A percentile compares a stretch with the other conserved stretches of the same genome.
Evolutionary conservation across 2,797 vertebrate species (phyloP).

Genomic region (Spheniscus humboldti): DNA sequence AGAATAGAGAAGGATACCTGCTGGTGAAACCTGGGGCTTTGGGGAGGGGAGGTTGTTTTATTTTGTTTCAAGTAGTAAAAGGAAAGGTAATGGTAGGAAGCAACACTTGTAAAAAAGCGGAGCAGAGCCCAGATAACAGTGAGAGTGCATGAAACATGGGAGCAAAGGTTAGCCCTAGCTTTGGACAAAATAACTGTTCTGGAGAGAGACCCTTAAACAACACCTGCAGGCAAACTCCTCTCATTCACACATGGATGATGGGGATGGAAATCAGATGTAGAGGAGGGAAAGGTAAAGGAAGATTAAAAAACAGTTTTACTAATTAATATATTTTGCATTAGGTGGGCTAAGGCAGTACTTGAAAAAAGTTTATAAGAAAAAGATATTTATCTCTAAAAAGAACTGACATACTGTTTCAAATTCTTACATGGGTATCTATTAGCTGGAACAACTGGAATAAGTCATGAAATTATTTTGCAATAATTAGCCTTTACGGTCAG

Average conservation of each 20-base stretch:
- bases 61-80: neutral
- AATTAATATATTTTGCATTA: neutral
- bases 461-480: neutral
- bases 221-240: neutral
- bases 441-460: neutral
- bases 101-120: neutral
- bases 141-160: neutral
- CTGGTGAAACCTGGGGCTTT: neutral
- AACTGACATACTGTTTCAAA: neutral
- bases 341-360: neutral
- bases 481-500: neutral
- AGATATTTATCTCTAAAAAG: neutral
- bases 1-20: neutral
- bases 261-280: neutral
- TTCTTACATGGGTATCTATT: neutral
- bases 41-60: neutral
- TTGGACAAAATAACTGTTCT: neutral
- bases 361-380: neutral
- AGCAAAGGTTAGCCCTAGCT: neutral
- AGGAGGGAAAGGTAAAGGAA: neutral
- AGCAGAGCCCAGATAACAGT: fast-evolving
- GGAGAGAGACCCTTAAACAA: neutral
- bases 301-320: neutral
- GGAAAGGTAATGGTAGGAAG: neutral
- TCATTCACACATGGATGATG: neutral